Conservation (phyloP, 2,888 invertebrate genomes). For the Mylabris sibirica region DNA sequence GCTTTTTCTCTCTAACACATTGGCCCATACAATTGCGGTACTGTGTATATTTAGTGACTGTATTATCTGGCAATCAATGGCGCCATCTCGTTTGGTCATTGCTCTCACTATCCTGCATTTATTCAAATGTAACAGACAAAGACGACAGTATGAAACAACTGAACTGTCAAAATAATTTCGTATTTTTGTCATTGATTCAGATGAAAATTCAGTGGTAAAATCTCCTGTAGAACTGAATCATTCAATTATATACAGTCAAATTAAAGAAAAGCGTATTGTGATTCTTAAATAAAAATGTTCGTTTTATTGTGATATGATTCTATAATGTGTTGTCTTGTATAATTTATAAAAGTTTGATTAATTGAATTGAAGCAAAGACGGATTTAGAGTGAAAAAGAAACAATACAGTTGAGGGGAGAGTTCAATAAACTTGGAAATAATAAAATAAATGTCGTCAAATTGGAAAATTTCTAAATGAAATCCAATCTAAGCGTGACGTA, state of each 20-base stretch:
- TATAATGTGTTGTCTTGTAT: background rate
- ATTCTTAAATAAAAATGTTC: background rate
- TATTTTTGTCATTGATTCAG: slow-evolving; percentile 6
- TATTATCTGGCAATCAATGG: slow-evolving; percentile 24
- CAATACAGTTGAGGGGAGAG: background rate
- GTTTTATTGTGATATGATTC: background rate
- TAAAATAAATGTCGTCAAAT: slow-evolving; percentile 26
- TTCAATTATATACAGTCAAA: background rate
- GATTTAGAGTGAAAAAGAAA: background rate
- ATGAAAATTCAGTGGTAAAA: background rate
- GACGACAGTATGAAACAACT: background rate
- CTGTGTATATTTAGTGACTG: no score
- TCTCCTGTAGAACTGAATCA: background rate
- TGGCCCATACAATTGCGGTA: no score
- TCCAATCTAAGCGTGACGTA: slow-evolving; percentile 28
- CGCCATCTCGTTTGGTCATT: slow-evolving; percentile 23
- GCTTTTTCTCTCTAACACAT: no score
- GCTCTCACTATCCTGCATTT: background rate
- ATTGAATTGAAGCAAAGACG: background rate
- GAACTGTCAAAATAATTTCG: background rate
- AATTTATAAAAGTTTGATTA: no score
- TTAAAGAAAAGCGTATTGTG: background rate
- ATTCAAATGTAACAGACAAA: background rate
- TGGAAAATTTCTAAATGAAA: slow-evolving; percentile 30
- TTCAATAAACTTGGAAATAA: slow-evolving; percentile 23